phyloP scores from a whole-genome alignment of 2,888 invertebrate genomes.

The Platycheirus albimanus region DNA sequence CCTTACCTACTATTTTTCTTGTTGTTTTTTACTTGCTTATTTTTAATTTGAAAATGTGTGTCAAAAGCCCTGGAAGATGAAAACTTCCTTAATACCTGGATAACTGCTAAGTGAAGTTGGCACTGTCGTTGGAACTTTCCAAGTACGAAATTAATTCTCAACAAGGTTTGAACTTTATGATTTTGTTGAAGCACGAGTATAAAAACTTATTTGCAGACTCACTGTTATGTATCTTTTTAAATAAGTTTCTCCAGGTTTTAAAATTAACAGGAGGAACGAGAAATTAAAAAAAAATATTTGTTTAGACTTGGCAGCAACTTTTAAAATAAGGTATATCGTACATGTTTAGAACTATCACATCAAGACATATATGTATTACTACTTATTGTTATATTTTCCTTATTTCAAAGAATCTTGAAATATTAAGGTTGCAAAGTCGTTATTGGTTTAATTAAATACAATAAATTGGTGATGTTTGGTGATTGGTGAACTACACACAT shows the following conservation, averaged over 20 bases:
- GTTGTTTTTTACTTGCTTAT: neutral
- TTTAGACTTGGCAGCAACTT: neutral
- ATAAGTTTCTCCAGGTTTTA: neutral
- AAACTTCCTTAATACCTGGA: slow-evolving; percentile 51
- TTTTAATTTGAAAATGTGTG: slow-evolving; percentile 35
- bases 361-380: too few relatives aligned
- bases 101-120: slow-evolving; percentile 55
- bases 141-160: slow-evolving; percentile 54
- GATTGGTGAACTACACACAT: too few relatives aligned
- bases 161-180: slow-evolving; percentile 37
- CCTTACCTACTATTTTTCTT: neutral
- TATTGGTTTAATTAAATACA: too few relatives aligned
- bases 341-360: too few relatives aligned
- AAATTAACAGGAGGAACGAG: slow-evolving; percentile 8
- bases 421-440: too few relatives aligned
- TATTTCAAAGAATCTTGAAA: too few relatives aligned
- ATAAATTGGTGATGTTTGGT: too few relatives aligned
- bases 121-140: slow-evolving; percentile 42
- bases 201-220: slow-evolving; percentile 25
- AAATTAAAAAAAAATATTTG: slow-evolving; percentile 15
- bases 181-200: slow-evolving; percentile 21
- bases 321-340: too few relatives aligned
- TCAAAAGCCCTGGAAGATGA: slow-evolving; percentile 26
- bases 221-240: slow-evolving; percentile 23
- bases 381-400: too few relatives aligned